phyloP scores from a whole-genome alignment of 1,140 invertebrate species.

The Cyclargus thomasi region DNA sequence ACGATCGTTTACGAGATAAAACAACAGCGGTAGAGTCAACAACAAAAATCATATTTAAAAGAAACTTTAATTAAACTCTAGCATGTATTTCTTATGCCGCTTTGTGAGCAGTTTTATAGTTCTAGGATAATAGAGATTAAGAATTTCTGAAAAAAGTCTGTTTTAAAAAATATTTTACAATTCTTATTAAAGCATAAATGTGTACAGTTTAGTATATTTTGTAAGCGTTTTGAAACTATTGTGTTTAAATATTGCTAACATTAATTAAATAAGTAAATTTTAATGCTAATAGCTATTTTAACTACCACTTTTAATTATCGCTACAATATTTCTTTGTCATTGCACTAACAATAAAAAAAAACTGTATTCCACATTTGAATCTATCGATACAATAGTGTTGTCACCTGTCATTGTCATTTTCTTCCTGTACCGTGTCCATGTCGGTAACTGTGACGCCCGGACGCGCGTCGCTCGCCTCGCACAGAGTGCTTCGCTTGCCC shows the following conservation, averaged over 20 bases:
- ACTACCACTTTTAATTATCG: neutral
- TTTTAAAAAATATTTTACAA: neutral
- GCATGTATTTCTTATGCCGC: constrained; percentile 11
- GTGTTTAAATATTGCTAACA: neutral
- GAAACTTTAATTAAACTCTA: constrained; percentile 67
- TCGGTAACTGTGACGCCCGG: constrained; percentile 61
- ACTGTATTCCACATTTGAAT: constrained; percentile 2
- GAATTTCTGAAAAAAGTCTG: neutral
- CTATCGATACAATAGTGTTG: constrained; percentile 16
- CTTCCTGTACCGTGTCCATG: constrained; percentile 68
- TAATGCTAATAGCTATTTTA: neutral
- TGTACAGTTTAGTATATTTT: neutral
- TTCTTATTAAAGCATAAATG: neutral
- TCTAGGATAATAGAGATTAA: neutral
- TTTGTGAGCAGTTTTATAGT: constrained; percentile 12
- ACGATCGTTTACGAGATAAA: constrained; percentile 42
- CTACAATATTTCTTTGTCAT: neutral
- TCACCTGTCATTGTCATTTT: constrained; percentile 69
- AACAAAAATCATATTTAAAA: constrained; percentile 47
- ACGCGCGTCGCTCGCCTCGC: constrained; percentile 48
- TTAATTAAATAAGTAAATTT: neutral
- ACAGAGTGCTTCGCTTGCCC: constrained; percentile 44
- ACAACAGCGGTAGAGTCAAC: constrained; percentile 45
- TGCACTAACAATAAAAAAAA: neutral
- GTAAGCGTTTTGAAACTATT: neutral